Evolutionary conservation across 1,140 invertebrate genomes (phyloP), one percentile per base, ranked within the genome.

Genomic region (Drosophila dunni): DNA sequence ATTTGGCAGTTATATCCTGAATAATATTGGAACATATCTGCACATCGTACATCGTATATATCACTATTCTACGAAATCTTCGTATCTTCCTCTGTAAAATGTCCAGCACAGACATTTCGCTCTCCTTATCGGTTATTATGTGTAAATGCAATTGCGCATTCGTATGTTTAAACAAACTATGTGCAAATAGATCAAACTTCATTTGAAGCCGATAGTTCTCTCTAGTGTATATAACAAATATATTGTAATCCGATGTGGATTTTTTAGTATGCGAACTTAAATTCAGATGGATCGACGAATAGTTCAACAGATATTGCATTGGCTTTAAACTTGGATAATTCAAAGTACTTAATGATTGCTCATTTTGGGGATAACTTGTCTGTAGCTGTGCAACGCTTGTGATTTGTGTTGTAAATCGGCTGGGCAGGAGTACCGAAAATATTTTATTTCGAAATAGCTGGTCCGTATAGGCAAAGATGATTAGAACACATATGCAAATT

Each of bases 111-210:
- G 96, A 93, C 3, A 83, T 56, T 81, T 94, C 93, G 90, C 96
- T 96, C 6, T 93, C 92, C 3, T 93, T 88, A 86, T 97, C 96
- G 1, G 94, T 95, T 54, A 97, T 95, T 2, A 97, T 93, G 82
- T 96, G 94, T 20, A 97, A 93, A 42, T 94, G 93, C 44, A 97
- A 79, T 45, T 94, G 93, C 4, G 94, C 93, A 15, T 93, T 91
- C 13, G 86, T 75, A 66, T 91, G 79, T 48, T 91, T 93, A 1
- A 96, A 84, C 40, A 96, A 90, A 7, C 95, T 95, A 5, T 93
- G 90, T 2, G 94, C 92, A 75, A 95, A 94, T 24, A 93, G 93
- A 54, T 92, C 91, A 67, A 96, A 95, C 74, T 96, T 95, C 7
- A 92, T 86, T 61, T 93, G 93, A 72, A 96, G 93, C 7, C 93